A percentile compares a stretch with the other conserved stretches of the same genome.
phyloP scores from a whole-genome alignment of 2,888 invertebrate species.

The Lumbricus terrestris region DNA sequence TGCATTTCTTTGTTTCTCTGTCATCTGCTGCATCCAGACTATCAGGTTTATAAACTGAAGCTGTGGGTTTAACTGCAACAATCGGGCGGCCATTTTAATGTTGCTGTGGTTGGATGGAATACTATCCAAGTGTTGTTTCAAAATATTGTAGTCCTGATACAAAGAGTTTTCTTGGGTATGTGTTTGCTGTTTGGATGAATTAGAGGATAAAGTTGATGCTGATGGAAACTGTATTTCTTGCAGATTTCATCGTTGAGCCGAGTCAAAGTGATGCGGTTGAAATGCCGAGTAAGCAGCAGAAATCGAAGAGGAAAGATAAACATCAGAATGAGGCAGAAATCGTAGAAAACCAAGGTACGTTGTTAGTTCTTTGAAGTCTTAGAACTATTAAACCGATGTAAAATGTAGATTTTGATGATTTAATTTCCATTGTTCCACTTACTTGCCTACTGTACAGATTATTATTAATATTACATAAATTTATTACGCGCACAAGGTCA shows the following conservation, averaged over 20 bases:
- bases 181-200: background rate
- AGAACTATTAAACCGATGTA: too few relatives aligned
- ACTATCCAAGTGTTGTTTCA: background rate
- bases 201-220: background rate
- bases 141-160: background rate
- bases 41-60: background rate
- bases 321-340: background rate
- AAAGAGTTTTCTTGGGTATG: background rate
- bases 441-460: too few relatives aligned
- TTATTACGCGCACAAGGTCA: too few relatives aligned
- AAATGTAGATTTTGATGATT: background rate
- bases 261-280: background rate
- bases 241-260: background rate
- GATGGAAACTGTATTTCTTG: background rate
- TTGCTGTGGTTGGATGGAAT: background rate
- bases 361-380: background rate
- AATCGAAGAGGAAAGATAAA: background rate
- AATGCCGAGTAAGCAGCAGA: background rate
- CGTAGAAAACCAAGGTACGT: background rate
- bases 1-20: background rate
- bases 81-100: background rate
- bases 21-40: background rate
- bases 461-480: too few relatives aligned
- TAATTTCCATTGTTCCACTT: too few relatives aligned
- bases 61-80: background rate